A percentile compares a stretch with the other conserved stretches of the same genome.
Conservation (phyloP, 1,140 invertebrate species). For the Drosophila erecta region DNA sequence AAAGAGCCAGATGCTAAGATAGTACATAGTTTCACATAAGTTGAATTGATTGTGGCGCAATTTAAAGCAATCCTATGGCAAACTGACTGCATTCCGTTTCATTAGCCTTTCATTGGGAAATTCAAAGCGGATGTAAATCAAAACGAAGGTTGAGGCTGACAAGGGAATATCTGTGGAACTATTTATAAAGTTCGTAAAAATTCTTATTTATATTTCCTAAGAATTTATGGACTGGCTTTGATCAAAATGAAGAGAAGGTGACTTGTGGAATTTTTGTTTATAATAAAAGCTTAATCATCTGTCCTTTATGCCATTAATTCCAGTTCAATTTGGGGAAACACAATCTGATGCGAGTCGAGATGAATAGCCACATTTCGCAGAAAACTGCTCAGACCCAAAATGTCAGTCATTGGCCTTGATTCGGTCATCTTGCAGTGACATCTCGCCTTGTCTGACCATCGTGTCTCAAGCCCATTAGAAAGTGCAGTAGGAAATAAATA, state of each 20-base stretch:
- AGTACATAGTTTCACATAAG: background rate
- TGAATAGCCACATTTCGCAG: constrained; percentile 18
- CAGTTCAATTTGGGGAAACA: constrained; percentile 2
- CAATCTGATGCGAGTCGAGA: constrained; percentile 1
- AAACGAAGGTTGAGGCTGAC: too few species aligned
- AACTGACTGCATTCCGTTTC: too few species aligned
- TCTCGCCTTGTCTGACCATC: constrained; percentile 9
- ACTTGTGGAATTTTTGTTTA: background rate
- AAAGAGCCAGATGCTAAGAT: background rate
- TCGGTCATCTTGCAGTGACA: constrained; percentile 31
- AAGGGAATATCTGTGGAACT: too few species aligned
- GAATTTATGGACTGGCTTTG: too few species aligned
- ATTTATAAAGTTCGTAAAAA: too few species aligned
- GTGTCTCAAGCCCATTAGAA: constrained; percentile 26
- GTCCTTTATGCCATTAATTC: background rate
- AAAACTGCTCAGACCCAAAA: constrained; percentile 1
- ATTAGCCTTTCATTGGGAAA: too few species aligned
- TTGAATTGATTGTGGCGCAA: background rate
- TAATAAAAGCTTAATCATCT: constrained; percentile 1
- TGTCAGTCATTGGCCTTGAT: constrained; percentile 12
- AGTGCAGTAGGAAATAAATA: constrained; percentile 41
- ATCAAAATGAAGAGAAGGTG: background rate
- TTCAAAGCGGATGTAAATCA: too few species aligned
- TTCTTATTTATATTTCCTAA: too few species aligned
- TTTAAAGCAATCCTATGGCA: background rate